Conservation (phyloP, 1,140 invertebrate genomes). For the Sminthurinus signatus region DNA sequence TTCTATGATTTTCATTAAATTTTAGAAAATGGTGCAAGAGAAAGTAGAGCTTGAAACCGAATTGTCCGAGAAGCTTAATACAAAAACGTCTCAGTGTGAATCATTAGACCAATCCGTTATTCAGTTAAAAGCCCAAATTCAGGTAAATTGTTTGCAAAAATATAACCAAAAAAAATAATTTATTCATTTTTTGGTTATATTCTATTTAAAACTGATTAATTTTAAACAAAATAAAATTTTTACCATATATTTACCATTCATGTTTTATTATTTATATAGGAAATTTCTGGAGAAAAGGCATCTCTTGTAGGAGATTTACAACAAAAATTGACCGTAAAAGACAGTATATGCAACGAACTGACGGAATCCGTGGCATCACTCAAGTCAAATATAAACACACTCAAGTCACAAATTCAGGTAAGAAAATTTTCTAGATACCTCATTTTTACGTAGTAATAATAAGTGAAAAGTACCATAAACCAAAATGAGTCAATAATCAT, state of each 20-base stretch:
- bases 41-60: constrained; percentile 22
- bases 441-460: not conserved
- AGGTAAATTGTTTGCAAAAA: too few species aligned
- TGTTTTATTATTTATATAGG: not conserved
- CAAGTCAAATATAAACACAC: too few species aligned
- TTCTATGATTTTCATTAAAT: too few species aligned
- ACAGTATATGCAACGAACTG: constrained; percentile 13
- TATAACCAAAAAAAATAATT: too few species aligned
- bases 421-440: not conserved
- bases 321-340: constrained; percentile 13
- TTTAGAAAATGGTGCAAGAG: constrained; percentile 14
- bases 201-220: too few species aligned
- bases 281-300: not conserved
- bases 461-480: too few species aligned
- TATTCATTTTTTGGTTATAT: too few species aligned
- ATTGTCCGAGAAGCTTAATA: constrained; percentile 8
- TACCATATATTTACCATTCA: too few species aligned
- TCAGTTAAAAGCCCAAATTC: constrained; percentile 29
- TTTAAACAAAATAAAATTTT: too few species aligned
- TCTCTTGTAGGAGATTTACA: constrained; percentile 5
- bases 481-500: too few species aligned
- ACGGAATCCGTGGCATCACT: constrained; percentile 4
- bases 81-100: constrained; percentile 12
- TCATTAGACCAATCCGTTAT: constrained; percentile 11
- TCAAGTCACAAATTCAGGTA: constrained; percentile 24